phyloP scores from a whole-genome alignment of 2,113 vertebrate species.

The Eira barbara region DNA sequence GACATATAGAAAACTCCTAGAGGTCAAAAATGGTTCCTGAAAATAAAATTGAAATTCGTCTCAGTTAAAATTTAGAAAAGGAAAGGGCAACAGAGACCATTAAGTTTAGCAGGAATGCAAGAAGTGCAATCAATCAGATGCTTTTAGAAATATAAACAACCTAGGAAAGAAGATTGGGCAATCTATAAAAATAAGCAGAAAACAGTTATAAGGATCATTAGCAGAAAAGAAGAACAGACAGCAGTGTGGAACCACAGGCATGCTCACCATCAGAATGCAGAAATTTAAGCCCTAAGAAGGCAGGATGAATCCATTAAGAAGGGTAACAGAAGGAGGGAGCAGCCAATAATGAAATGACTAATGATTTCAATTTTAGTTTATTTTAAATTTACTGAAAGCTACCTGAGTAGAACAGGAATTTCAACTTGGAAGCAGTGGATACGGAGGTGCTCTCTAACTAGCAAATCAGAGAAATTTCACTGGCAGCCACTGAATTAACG shows the following conservation, averaged over 20 bases:
- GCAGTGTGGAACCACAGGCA: not conserved
- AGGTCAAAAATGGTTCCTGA: not conserved
- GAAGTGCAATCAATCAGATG: not conserved
- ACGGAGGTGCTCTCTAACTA: not conserved
- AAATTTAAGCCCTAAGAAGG: not conserved
- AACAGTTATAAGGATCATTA: not conserved
- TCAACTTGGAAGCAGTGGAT: not conserved
- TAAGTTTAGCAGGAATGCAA: not conserved
- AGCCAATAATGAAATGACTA: not conserved
- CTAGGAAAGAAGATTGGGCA: not conserved
- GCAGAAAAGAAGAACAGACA: not conserved
- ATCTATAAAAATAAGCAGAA: conserved; percentile 8
- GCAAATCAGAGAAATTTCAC: not conserved
- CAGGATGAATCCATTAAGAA: not conserved
- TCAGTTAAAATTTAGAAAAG: conserved; percentile 5
- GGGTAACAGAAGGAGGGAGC: not conserved
- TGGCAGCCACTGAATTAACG: not conserved
- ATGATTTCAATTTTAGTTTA: not conserved
- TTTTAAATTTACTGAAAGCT: not conserved
- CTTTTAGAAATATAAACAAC: conserved; percentile 46
- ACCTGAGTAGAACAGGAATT: not conserved
- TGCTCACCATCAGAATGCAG: not conserved
- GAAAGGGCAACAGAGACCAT: conserved; percentile 54
- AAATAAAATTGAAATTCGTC: conserved; percentile 30
- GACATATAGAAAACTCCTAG: not conserved